Base-by-base conservation (phyloP, 2,888 invertebrate genomes). In the Harpalus rufipes region DNA sequence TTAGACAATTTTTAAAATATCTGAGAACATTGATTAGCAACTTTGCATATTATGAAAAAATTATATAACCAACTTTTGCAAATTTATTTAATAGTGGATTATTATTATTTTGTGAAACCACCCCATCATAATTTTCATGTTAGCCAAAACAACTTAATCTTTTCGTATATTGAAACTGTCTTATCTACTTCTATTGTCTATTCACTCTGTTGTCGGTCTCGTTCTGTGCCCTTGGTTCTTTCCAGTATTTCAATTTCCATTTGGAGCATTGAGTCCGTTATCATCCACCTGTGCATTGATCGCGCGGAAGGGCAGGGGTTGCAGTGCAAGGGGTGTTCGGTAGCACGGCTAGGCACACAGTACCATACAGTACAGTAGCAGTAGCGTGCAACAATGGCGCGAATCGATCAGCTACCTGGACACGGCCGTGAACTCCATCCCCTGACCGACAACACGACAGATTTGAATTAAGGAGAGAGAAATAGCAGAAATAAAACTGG, bases 221-320 rank as follows among this genome's bases (percentile, higher is more conserved):
- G 32, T 32, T 32, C 5, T 1, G 32, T 32, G 32, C 32, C 32
- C 32, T 32, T 32, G 32, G 32, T 32, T 32, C 32, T 32, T 32
- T 32, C 32, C 32, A 32, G 32, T 32, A 32, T 32, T 32, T 32
- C 32, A 32, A 51, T 51, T 51, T 51, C 44, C 44, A 51, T 51
- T 51, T 51, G 44, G 44, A 12, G 44, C 44, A 51, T 51, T 12
- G 44, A 51, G 44, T 51, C 12, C 10, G 44, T 51, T 51, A 51
- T 51, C 44, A 51, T 51, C 32, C 72, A 82, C 82, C 82, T 82
- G 82, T 68, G 72, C 82, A 82, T 82, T 72, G 82, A 82, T 82
- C 82, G 82, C 58, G 72, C 10, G 44, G 44, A 7, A 51, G 44
- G 10, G 12, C 44, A 51, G 58, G 32, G 32, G 81, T n/a, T 14